Base-by-base conservation (phyloP, 1,140 invertebrate species). In the Lepidurus packardi region DNA sequence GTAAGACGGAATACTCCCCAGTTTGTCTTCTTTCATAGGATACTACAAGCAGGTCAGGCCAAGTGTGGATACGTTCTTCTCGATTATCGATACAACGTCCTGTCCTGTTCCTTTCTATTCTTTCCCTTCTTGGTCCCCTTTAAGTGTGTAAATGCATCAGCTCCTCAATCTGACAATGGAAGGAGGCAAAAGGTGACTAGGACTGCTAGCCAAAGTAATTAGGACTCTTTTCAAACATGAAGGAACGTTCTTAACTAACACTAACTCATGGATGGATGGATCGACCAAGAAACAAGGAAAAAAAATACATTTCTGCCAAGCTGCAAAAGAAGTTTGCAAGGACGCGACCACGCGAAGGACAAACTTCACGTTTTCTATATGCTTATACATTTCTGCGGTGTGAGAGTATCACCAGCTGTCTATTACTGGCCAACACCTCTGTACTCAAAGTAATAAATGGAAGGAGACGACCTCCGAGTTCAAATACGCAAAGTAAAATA, bases 261-360 rank as follows among this genome's bases (percentile, higher is more conserved):
- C 8, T 65, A 65, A 65, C 53, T 65, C 53, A 65, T 65, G 53
- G 21, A 65, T 65, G 53, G 53, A 65, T 65, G 53, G 21, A 21
- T 65, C 21, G 53, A 65, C 53, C 16, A 65, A 65, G 53, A 65
- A 65, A 65, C 13, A 65, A 16, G 53, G 53, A 65, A 7, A 65
- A 13, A n/a, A n/a, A 0, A 5, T n/a, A 65, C n/a, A 65, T 65
- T 65, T n/a, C 53, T 65, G 53, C 1, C 53, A 13, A 65, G 7
- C 53, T 21, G 53, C 16, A 21, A 9, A 21, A 21, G 53, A 65
- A 65, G 4, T 65, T 65, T n/a, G 16, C 6, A 13, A 65, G 53
- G 53, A 21, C 53, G 53, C 21, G 16, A 65, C 53, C 13, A 16
- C n/a, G 53, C 21, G 53, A 65, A 65, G 53, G 53, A 16, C 53